A percentile compares a stretch with the other conserved stretches of the same genome.
Conservation (phyloP, 1,140 invertebrate species). For the Pseudachorutes palmiensis region DNA sequence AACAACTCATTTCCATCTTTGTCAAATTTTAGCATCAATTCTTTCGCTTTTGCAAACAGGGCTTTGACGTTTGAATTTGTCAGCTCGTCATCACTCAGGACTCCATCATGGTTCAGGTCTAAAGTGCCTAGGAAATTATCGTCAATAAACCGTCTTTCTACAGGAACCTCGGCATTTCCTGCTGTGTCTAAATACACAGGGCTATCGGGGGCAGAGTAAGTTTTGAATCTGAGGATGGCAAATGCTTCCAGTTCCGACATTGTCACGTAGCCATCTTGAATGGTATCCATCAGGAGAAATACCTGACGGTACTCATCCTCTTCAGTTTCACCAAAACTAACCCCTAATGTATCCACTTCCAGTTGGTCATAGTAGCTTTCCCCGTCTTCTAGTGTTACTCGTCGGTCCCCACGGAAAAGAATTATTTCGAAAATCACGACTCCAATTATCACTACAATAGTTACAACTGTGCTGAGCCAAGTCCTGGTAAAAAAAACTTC, state of each 20-base stretch:
- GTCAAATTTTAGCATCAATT: neutral
- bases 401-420: neutral
- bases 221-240: neutral
- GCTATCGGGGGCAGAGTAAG: neutral
- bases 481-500: neutral
- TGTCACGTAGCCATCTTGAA: neutral
- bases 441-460: neutral
- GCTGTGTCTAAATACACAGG: neutral
- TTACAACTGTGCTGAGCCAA: neutral
- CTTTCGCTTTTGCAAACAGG: neutral
- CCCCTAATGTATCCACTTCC: neutral
- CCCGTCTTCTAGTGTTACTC: neutral
- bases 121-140: neutral
- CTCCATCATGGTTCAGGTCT: neutral
- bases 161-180: neutral
- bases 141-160: neutral
- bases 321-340: neutral
- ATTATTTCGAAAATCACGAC: neutral
- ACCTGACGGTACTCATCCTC: neutral
- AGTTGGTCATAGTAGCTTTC: neutral
- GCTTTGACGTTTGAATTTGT: neutral
- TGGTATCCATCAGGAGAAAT: neutral
- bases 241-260: neutral
- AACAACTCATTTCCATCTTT: neutral
- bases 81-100: neutral